Conservation (phyloP, 2,888 invertebrate genomes). For the Pristionchus arcanus region DNA sequence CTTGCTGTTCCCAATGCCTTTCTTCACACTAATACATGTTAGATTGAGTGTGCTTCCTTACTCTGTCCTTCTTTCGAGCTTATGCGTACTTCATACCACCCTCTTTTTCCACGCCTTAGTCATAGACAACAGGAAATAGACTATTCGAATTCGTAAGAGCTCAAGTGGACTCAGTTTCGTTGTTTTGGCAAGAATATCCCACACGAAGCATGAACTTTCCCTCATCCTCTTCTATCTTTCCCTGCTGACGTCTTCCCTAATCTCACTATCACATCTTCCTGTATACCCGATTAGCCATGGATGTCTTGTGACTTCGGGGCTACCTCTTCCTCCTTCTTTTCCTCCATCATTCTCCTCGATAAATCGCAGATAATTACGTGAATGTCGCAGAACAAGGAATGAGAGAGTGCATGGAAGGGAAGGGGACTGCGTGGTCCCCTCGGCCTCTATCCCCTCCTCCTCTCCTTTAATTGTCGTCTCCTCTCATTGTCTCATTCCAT, state of each 20-base stretch:
- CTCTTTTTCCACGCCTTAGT: neutral
- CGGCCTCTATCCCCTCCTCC: neutral
- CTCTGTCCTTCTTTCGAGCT: neutral
- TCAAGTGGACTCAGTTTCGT: neutral
- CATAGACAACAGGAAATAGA: neutral
- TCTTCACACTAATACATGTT: conserved; percentile 12
- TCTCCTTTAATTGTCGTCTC: conserved; percentile 16
- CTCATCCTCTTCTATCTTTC: neutral
- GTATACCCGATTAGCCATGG: neutral
- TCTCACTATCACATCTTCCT: neutral
- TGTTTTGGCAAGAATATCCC: too few relatives aligned
- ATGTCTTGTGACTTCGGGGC: conserved; percentile 12
- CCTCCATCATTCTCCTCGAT: neutral
- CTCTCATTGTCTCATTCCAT: conserved; percentile 38
- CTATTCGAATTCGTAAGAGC: neutral
- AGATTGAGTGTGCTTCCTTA: conserved; percentile 1
- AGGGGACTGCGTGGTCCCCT: neutral
- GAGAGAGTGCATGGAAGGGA: conserved; percentile 3
- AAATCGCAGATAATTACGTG: conserved; percentile 42
- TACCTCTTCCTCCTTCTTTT: neutral
- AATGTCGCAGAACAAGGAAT: conserved; percentile 29
- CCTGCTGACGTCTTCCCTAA: conserved; percentile 4
- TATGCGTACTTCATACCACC: neutral
- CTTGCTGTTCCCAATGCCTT: conserved; percentile 4
- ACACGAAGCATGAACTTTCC: neutral